phyloP scores from a whole-genome alignment of 2,113 vertebrate species.

The Azemiops feae region DNA sequence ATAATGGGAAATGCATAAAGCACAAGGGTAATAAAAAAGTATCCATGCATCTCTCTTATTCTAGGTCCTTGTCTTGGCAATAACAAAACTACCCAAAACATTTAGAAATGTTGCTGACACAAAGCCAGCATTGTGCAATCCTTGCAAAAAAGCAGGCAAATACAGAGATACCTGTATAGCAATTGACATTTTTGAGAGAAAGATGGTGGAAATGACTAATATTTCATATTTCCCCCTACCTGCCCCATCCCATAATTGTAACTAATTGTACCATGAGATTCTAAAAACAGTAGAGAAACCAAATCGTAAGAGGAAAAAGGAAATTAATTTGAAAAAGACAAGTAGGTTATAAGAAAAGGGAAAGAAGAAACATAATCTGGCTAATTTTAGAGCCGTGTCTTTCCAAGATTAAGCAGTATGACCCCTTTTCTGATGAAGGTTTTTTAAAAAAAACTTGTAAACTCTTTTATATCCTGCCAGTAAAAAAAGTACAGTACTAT shows the following conservation, averaged over 20 bases:
- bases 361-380: neutral
- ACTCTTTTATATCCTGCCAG: neutral
- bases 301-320: neutral
- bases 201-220: neutral
- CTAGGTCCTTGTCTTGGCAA: constrained; percentile 8
- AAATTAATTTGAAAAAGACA: neutral
- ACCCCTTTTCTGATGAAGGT: neutral
- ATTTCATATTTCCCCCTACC: neutral
- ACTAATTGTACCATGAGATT: neutral
- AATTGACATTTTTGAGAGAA: neutral
- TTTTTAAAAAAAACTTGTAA: neutral
- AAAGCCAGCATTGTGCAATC: neutral
- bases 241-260: neutral
- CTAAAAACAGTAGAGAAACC: neutral
- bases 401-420: neutral
- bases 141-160: constrained; percentile 8
- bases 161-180: neutral
- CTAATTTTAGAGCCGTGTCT: neutral
- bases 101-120: neutral
- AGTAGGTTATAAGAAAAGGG: neutral
- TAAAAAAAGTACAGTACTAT: neutral
- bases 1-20: neutral
- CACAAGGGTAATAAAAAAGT: neutral
- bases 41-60: neutral
- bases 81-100: neutral